Evolutionary conservation across 2,797 vertebrate species (phyloP), one percentile per base, ranked within the genome.

Genomic region (Pipistrellus nathusii): DNA sequence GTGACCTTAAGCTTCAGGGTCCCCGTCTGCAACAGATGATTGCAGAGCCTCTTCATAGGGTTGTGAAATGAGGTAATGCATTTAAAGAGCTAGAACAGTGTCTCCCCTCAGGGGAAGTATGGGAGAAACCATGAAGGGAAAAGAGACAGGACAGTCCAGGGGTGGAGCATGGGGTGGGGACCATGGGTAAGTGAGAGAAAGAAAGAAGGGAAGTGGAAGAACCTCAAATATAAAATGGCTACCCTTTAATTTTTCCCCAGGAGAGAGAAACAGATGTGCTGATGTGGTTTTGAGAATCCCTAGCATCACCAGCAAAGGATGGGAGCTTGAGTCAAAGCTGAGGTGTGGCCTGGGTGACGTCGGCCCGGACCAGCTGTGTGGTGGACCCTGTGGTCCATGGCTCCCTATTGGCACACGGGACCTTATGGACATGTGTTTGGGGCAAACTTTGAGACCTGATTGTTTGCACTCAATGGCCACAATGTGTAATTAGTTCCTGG

Each of bases 401-500:
- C 66, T 72, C 94, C 94, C 72, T 95, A 3, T 27, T 96, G 77
- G 30, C 35, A 88, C 18, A 76, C 11, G 91, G 71, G 38, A 89
- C 48, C 76, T 95, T 94, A 64, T 0, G 7, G 25, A 69, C 66
- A 96, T 57, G n/a, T 85, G 62, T 5, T 62, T 89, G 18, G 93
- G 84, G 2, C 73, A 95, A 95, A 94, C 69, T 85, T 97, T 96
- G 88, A 96, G 92, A 89, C 82, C 53, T 2, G 12, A 14, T 25
- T 18, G 3, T 86, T 87, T 66, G 6, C 76, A 38, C 46, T 91
- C 48, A 46, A 55, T 95, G 85, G 76, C 80, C 78, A 91, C 46
- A 51, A 85, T 91, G 71, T 93, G 68, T 93, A 93, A 94, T 95
- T 93, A 95, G 94, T 95, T 95, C 93, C 92, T 6, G 17, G 66